phyloP scores from a whole-genome alignment of 2,113 vertebrate species.

The Engystomops pustulosus region DNA sequence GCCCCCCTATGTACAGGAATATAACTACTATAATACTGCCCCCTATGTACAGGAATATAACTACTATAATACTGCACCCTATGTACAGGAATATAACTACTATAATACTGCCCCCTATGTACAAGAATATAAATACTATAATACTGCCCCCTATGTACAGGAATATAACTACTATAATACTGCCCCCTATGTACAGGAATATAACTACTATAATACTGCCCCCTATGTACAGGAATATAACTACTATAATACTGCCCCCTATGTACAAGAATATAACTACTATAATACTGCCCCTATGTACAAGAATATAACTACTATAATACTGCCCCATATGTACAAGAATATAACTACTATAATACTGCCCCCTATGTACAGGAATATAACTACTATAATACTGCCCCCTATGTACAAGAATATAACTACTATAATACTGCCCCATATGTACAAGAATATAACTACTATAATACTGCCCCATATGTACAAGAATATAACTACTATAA shows the following conservation, averaged over 20 bases:
- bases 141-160: neutral
- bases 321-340: neutral
- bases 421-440: neutral
- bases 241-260: slow-evolving; percentile 10
- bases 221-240: neutral
- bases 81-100: neutral
- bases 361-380: neutral
- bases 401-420: slow-evolving; percentile 8
- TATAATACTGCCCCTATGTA: slow-evolving; percentile 4
- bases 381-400: slow-evolving; percentile 5
- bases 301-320: slow-evolving; percentile 17
- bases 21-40: neutral
- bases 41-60: neutral
- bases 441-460: slow-evolving; percentile 13
- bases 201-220: slow-evolving; percentile 8
- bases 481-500: neutral
- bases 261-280: slow-evolving; percentile 4
- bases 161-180: slow-evolving; percentile 19
- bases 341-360: slow-evolving; percentile 17
- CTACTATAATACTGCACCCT: slow-evolving; percentile 9
- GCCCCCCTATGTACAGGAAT: neutral
- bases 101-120: slow-evolving; percentile 4
- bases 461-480: neutral
- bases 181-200: neutral
- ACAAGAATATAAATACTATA: slow-evolving; percentile 8